Conservation (phyloP, 2,888 invertebrate genomes). For the Hypselothyrea guttata region DNA sequence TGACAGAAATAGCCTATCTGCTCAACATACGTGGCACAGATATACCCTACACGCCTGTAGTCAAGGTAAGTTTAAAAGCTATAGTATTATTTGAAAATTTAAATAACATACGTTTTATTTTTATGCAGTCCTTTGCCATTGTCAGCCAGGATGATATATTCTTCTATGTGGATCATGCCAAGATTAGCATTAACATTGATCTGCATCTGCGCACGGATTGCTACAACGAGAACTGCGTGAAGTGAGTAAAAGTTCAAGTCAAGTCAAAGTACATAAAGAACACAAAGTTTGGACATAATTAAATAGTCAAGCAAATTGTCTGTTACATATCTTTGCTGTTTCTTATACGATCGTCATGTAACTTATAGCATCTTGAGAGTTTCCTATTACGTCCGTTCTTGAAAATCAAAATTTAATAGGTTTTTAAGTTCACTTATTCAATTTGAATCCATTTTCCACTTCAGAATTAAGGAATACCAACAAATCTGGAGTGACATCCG, state of each 20-base stretch:
- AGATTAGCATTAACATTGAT: constrained; percentile 85
- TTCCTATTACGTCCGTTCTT: too few relatives aligned
- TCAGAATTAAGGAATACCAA: constrained; percentile 87
- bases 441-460: constrained; percentile 11
- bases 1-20: constrained; percentile 95
- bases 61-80: constrained; percentile 84
- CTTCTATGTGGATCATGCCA: constrained; percentile 87
- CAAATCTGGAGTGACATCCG: constrained; percentile 88
- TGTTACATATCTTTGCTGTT: too few relatives aligned
- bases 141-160: constrained; percentile 86
- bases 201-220: constrained; percentile 85
- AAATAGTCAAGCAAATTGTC: too few relatives aligned
- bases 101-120: too few relatives aligned
- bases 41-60: constrained; percentile 90
- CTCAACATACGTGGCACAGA: constrained; percentile 94
- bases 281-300: too few relatives aligned
- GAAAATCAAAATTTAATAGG: not conserved
- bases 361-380: too few relatives aligned
- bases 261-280: too few relatives aligned
- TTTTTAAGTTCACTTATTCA: not conserved
- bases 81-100: too few relatives aligned
- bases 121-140: constrained; percentile 86
- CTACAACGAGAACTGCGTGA: constrained; percentile 85
- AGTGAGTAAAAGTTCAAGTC: constrained; percentile 84
- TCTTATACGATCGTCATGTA: too few relatives aligned